Conservation (phyloP, 1,140 invertebrate genomes). For the Druon quercuslanigerum region DNA sequence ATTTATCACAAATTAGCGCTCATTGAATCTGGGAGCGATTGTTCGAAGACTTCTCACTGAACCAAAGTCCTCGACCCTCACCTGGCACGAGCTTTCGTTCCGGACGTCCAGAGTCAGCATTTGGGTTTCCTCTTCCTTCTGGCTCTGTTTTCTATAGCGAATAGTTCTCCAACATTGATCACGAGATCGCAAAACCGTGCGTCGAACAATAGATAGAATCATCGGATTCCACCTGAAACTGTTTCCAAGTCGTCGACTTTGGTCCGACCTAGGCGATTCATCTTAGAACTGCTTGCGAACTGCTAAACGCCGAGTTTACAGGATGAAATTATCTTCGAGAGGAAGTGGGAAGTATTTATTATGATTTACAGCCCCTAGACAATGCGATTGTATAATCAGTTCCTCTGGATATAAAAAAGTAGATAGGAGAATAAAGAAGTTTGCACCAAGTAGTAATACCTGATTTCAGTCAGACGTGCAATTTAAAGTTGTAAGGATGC, state of each 20-base stretch:
- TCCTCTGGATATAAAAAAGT: background rate
- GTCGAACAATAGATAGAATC: slow-evolving; percentile 60
- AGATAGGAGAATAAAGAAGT: no score
- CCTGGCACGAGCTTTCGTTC: background rate
- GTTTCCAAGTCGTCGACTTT: slow-evolving; percentile 53
- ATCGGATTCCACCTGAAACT: slow-evolving; percentile 61
- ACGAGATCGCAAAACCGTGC: slow-evolving; percentile 43
- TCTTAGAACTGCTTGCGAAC: slow-evolving; percentile 37
- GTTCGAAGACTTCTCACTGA: slow-evolving; percentile 34
- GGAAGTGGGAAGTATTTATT: slow-evolving; percentile 3
- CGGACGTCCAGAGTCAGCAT: slow-evolving; percentile 40
- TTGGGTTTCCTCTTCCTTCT: slow-evolving; percentile 26
- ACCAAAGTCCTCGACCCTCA: background rate
- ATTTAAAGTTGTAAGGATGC: no score
- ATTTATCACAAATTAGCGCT: slow-evolving; percentile 55
- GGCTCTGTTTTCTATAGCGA: slow-evolving; percentile 33
- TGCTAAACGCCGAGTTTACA: background rate
- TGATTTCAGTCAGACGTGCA: no score
- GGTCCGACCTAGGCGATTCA: slow-evolving; percentile 41
- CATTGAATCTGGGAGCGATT: slow-evolving; percentile 57
- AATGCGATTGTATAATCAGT: background rate
- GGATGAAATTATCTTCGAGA: slow-evolving; percentile 8
- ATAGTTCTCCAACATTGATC: slow-evolving; percentile 63
- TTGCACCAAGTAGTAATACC: no score
- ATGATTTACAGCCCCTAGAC: background rate